Conservation (phyloP, 2,888 invertebrate species). For the Incurvaria masculella region DNA sequence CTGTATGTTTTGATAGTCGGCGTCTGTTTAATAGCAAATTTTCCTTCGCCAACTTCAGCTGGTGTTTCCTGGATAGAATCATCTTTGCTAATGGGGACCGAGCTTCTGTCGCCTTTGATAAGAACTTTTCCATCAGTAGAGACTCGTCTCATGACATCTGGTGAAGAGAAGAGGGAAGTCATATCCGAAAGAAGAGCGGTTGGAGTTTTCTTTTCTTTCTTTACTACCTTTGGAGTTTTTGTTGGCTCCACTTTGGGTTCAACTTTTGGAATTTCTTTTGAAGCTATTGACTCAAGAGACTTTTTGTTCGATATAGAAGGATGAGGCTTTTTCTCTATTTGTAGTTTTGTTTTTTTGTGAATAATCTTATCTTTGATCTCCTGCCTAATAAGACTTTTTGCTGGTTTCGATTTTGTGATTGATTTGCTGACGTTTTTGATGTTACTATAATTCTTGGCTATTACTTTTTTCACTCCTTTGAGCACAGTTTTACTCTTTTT, state of each 20-base stretch:
- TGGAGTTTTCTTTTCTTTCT: conserved; percentile 58
- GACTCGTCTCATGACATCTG: conserved; percentile 73
- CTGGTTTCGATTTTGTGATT: conserved; percentile 20
- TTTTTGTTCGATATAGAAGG: background rate
- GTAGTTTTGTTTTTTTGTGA: conserved; percentile 22
- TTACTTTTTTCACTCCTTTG: conserved; percentile 9
- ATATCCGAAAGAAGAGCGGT: conserved; percentile 55
- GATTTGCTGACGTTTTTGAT: background rate
- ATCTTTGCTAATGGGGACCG: conserved; percentile 5
- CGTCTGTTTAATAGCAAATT: conserved; percentile 4
- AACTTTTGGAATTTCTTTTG: conserved; percentile 24
- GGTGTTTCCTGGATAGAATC: background rate
- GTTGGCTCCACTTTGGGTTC: conserved; percentile 37
- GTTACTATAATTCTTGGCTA: conserved; percentile 9
- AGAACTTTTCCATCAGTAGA: conserved; percentile 48
- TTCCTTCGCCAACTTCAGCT: background rate
- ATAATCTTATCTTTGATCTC: conserved; percentile 39
- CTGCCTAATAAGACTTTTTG: conserved; percentile 29
- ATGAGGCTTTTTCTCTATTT: background rate
- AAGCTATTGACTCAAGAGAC: conserved; percentile 12
- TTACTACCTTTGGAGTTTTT: conserved; percentile 41
- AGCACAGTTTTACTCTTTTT: conserved; percentile 24
- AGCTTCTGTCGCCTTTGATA: conserved; percentile 51
- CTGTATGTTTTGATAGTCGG: conserved; percentile 28
- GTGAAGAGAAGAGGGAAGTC: conserved; percentile 73